Conservation (phyloP, 2,113 vertebrate genomes). For the Melanostigma gelatinosum region DNA sequence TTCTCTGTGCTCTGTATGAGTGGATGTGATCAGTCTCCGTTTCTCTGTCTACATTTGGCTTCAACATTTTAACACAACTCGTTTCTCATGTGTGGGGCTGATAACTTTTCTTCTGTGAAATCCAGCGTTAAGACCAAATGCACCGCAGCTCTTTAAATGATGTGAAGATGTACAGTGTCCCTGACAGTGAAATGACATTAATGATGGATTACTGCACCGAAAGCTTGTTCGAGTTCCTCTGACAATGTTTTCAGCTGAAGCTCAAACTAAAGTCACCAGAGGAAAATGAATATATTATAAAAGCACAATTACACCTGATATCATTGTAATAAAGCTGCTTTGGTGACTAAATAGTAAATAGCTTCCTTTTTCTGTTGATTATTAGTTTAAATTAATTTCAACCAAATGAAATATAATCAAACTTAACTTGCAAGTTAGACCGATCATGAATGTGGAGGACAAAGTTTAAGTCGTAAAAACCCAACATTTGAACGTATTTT, state of each 20-base stretch:
- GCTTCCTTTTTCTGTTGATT: neutral
- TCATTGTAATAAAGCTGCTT: neutral
- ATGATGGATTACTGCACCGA: conserved; percentile 22
- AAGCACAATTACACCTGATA: neutral
- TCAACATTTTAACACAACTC: neutral
- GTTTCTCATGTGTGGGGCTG: conserved; percentile 1
- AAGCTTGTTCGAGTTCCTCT: conserved; percentile 15
- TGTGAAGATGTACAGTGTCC: neutral
- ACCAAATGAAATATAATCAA: neutral
- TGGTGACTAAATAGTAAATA: neutral
- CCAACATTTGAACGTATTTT: neutral
- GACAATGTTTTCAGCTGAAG: neutral
- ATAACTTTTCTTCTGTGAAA: neutral
- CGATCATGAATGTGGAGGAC: neutral
- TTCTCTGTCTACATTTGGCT: conserved; percentile 11
- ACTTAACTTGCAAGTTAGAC: neutral
- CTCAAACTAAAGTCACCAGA: neutral
- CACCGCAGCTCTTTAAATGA: neutral
- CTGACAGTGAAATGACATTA: conserved; percentile 4
- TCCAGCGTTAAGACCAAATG: neutral
- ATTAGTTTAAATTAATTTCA: neutral
- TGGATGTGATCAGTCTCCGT: neutral
- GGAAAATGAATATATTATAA: neutral
- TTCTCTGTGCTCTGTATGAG: neutral
- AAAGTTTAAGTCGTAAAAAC: neutral